Evolutionary conservation across 2,797 vertebrate species (phyloP).

Genomic region (Clarias fuscus): DNA sequence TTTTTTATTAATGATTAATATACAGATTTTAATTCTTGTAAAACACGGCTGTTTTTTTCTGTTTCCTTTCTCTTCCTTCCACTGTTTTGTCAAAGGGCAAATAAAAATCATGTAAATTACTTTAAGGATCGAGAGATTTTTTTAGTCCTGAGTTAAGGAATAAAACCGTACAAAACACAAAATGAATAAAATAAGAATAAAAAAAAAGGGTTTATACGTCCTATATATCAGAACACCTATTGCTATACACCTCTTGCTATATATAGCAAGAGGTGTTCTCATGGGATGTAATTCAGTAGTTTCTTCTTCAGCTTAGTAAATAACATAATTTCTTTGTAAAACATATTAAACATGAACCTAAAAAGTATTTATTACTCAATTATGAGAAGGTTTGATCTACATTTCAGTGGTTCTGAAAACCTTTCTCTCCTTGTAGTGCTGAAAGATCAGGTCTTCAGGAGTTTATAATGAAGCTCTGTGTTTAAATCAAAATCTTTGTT

Average conservation of each 20-base stretch:
- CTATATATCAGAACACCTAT: not conserved
- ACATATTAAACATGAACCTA: not conserved
- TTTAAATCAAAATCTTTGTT: not conserved
- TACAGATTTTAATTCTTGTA: not conserved
- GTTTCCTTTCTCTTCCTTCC: not conserved
- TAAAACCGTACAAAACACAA: not conserved
- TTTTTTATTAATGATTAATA: not conserved
- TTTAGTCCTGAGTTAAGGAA: not conserved
- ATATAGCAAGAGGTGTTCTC: not conserved
- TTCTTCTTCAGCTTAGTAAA: not conserved
- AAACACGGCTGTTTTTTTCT: not conserved
- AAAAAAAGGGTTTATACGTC: not conserved
- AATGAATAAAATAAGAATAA: not conserved
- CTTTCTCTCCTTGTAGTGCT: not conserved
- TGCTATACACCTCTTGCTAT: too few relatives aligned
- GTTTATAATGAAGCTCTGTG: not conserved
- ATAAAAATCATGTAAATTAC: not conserved
- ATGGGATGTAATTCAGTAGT: not conserved
- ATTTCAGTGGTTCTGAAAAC: not conserved
- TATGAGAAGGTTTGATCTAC: too few relatives aligned
- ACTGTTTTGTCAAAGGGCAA: not conserved
- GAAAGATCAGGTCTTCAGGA: not conserved
- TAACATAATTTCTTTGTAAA: not conserved
- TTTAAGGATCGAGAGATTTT: not conserved
- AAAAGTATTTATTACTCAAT: not conserved